Base-by-base conservation (phyloP, 2,113 vertebrate genomes). In the Indicator maculatus region DNA sequence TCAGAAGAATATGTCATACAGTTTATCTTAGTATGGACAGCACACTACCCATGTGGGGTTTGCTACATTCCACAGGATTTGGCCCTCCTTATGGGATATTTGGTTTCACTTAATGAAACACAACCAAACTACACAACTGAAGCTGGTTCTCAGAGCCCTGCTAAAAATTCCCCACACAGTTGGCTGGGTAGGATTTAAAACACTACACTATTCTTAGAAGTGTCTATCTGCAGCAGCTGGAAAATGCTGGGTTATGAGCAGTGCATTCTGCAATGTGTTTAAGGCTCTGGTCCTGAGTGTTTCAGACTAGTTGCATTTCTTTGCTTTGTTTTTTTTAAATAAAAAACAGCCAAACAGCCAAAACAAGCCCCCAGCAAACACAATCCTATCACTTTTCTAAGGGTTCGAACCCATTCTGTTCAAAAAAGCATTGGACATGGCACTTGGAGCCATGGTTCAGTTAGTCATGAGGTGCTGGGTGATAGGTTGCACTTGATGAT, bases 121-220 rank as follows among this genome's bases (percentile, higher is more conserved):
- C 12, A 75, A 77, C 10, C 44, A n/a, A 89, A 69, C 26, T 21
- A 36, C 6, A 15, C 28, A 63, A 74, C 66, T 65, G 76, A 86
- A 53, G 75, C 61, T 61, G 19, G 8, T 76, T 85, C 66, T 91
- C 47, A 53, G 64, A 90, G 65, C 52, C 50, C 45, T 94, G 93
- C 94, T 97, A 96, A 97, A 96, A 97, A 96, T 97, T 94, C 87
- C 90, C 74, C 72, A 24, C 67, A 30, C 97, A 97, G 95, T 91
- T 97, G 97, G 58, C 90, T 76, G 79, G 76, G 76, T 61, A 61
- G 94, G 55, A 90, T 95, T 93, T 90, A 88, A 93, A 95, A 70
- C 89, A 89, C 91, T 63, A 41, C 76, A 74, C 96, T 97, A 97
- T 97, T 96, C 96, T 97, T 97, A 85, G 90, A 88, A 89, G 31